A percentile compares a stretch with the other conserved stretches of the same genome.
These are phyloP conservation scores for Euthynnus affinis DNA, from an alignment of 2,797 vertebrate genomes.

Conservation along the genomic window DNA sequence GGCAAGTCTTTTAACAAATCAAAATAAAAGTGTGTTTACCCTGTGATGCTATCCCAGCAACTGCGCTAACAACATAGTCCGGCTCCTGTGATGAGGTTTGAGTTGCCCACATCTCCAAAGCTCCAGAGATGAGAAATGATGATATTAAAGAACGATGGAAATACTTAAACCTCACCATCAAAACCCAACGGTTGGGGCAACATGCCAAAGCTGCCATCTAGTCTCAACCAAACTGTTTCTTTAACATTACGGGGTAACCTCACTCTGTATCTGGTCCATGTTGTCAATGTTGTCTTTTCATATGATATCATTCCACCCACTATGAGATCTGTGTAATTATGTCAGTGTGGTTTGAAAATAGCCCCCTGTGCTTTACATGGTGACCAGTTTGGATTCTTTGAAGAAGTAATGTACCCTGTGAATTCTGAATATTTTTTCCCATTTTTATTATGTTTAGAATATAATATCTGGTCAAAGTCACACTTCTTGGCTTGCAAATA, in stretches of 20 bases:
- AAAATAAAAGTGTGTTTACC: conserved; percentile 58
- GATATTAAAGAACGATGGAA: conserved; percentile 68
- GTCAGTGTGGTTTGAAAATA: conserved; percentile 71
- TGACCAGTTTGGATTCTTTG: conserved; percentile 49
- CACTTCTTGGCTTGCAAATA: conserved; percentile 1
- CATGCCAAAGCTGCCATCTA: conserved; percentile 63
- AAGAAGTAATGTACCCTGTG: conserved; percentile 41
- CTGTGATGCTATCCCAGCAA: conserved; percentile 42
- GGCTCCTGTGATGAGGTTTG: conserved; percentile 64
- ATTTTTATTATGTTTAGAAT: conserved; percentile 20
- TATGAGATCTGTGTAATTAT: conserved; percentile 72
- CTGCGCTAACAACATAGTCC: conserved; percentile 36
- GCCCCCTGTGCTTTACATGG: conserved; percentile 54
- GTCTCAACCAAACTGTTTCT: conserved; percentile 58
- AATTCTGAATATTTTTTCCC: conserved; percentile 47
- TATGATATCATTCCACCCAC: conserved; percentile 70
- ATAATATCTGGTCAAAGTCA: conserved; percentile 22
- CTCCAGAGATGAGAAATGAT: conserved; percentile 62
- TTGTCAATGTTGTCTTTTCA: conserved; percentile 73
- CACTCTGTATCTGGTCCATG: conserved; percentile 64
- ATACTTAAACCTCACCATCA: conserved; percentile 69
- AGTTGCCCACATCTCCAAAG: conserved; percentile 61
- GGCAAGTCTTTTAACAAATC: conserved; percentile 40
- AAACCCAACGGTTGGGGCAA: conserved; percentile 52
- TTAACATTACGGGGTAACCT: conserved; percentile 53